These are phyloP conservation scores for Ylistrum balloti DNA, from an alignment of 1,140 invertebrate genomes.

Conservation along the genomic window DNA sequence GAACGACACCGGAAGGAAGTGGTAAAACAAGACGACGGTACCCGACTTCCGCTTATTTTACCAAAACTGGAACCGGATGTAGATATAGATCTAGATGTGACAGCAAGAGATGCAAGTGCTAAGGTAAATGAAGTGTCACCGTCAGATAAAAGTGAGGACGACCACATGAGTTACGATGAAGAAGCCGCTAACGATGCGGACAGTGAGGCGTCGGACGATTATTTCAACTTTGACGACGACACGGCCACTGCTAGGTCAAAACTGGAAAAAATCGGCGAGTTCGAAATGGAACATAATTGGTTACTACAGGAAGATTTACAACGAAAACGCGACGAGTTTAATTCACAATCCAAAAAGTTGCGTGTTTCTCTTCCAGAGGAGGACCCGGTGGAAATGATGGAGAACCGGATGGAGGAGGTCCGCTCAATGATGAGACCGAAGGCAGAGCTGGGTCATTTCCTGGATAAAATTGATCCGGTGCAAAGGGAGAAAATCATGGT, in stretches of 20 bases:
- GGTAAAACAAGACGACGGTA: slow-evolving; percentile 21
- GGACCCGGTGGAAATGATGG: slow-evolving; percentile 64
- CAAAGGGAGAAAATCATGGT: slow-evolving; percentile 69
- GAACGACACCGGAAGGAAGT: slow-evolving; percentile 6
- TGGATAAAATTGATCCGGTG: slow-evolving; percentile 61
- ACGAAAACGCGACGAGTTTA: slow-evolving; percentile 62
- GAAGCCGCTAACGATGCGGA: slow-evolving; percentile 41
- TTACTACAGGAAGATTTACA: slow-evolving; percentile 68
- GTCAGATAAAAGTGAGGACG: not conserved
- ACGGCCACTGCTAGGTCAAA: slow-evolving; percentile 56
- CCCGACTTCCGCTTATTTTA: slow-evolving; percentile 52
- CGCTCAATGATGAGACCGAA: slow-evolving; percentile 69
- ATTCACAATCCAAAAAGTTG: slow-evolving; percentile 63
- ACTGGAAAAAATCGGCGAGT: slow-evolving; percentile 61
- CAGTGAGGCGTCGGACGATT: slow-evolving; percentile 52
- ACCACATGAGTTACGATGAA: not conserved
- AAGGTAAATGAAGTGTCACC: slow-evolving; percentile 25
- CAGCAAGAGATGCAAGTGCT: slow-evolving; percentile 55
- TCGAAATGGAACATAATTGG: slow-evolving; percentile 75
- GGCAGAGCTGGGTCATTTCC: slow-evolving; percentile 64
- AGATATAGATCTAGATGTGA: slow-evolving; percentile 53
- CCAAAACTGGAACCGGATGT: slow-evolving; percentile 57
- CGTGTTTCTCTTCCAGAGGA: slow-evolving; percentile 71
- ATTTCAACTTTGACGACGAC: slow-evolving; percentile 58
- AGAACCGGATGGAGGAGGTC: slow-evolving; percentile 68